phyloP scores from a whole-genome alignment of 2,888 invertebrate species.

The Eupithecia exiguata region DNA sequence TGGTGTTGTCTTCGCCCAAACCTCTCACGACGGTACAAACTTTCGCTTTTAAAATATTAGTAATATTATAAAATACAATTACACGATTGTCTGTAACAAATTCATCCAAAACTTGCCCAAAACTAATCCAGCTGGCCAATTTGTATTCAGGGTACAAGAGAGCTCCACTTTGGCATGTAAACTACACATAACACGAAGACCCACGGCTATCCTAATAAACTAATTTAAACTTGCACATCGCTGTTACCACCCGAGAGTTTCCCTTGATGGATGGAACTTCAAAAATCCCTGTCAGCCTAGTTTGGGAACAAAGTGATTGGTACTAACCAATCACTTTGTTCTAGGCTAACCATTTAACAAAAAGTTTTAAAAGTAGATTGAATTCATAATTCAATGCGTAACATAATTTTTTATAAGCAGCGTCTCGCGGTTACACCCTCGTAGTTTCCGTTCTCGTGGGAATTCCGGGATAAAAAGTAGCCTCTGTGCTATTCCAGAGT shows the following conservation, averaged over 20 bases:
- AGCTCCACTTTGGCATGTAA: conserved; percentile 60
- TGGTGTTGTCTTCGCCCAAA: not conserved
- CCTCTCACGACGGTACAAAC: not conserved
- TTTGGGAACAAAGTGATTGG: conserved; percentile 38
- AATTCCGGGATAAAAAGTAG: too few relatives aligned
- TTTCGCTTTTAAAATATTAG: not conserved
- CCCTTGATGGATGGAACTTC: conserved; percentile 26
- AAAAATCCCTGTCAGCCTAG: conserved; percentile 55
- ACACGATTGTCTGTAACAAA: conserved; percentile 31
- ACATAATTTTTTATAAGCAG: too few relatives aligned
- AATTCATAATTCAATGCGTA: not conserved
- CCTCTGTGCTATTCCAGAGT: too few relatives aligned
- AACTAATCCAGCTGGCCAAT: conserved; percentile 59
- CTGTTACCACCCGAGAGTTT: conserved; percentile 16
- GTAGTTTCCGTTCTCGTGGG: too few relatives aligned
- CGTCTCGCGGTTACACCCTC: too few relatives aligned
- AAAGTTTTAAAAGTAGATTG: not conserved
- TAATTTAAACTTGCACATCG: conserved; percentile 73
- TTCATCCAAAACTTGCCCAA: conserved; percentile 55
- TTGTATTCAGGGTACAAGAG: conserved; percentile 64
- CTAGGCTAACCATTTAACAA: not conserved
- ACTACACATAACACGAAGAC: conserved; percentile 41
- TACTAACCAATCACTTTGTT: too few relatives aligned
- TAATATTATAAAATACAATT: not conserved
- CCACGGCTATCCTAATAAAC: conserved; percentile 67